These are phyloP conservation scores for Micrastur ruficollis DNA, from an alignment of 2,797 vertebrate species.

Conservation along the genomic window DNA sequence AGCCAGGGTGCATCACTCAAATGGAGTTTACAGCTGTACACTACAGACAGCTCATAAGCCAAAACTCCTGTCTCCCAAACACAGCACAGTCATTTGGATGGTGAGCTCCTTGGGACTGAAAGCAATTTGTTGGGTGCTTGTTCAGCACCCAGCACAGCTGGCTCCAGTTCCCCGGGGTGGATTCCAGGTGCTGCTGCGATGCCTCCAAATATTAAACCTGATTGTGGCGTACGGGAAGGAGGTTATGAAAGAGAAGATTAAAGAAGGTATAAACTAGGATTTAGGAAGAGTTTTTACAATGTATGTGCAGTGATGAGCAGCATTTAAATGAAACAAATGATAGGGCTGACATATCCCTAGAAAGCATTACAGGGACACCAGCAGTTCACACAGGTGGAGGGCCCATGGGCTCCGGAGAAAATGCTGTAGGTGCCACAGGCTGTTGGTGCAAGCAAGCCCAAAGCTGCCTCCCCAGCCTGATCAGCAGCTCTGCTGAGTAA, in stretches of 20 bases:
- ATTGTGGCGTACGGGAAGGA: not conserved
- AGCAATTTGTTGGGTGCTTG: not conserved
- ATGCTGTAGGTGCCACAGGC: not conserved
- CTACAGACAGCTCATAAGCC: not conserved
- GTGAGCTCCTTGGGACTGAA: not conserved
- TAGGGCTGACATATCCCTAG: not conserved
- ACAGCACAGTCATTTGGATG: not conserved
- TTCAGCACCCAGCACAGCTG: not conserved
- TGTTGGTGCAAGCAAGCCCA: not conserved
- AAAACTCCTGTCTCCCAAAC: not conserved
- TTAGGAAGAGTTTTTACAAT: not conserved
- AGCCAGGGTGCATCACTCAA: not conserved
- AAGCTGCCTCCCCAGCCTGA: not conserved
- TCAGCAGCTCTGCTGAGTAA: not conserved
- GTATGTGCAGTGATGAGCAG: not conserved
- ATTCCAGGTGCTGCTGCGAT: not conserved
- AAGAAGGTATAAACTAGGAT: not conserved
- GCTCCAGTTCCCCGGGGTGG: not conserved
- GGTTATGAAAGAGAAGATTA: not conserved
- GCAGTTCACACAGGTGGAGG: not conserved
- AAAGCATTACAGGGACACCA: not conserved
- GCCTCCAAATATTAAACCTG: not conserved
- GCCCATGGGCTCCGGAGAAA: not conserved
- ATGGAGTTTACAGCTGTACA: not conserved
- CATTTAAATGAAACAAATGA: not conserved